Conservation (phyloP, 2,113 vertebrate species). For the Turnix velox region DNA sequence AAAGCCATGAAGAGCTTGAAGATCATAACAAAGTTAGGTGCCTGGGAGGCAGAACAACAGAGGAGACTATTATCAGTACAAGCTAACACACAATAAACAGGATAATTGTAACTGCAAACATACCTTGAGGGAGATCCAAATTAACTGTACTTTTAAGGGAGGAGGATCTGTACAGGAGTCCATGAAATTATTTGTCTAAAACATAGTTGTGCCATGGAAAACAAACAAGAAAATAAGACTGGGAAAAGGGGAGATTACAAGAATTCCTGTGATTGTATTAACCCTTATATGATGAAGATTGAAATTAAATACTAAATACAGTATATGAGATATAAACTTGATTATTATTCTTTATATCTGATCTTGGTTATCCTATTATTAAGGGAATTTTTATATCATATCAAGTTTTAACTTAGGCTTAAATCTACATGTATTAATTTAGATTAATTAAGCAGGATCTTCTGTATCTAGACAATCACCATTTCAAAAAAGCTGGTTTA, state of each 20-base stretch:
- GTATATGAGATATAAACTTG: neutral
- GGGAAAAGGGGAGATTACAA: neutral
- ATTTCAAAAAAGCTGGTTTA: neutral
- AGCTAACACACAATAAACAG: neutral
- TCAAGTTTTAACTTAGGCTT: neutral
- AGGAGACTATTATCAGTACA: neutral
- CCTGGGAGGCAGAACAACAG: neutral
- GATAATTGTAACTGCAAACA: neutral
- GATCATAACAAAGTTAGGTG: neutral
- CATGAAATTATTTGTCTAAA: conserved; percentile 23
- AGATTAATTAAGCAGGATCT: neutral
- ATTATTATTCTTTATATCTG: neutral
- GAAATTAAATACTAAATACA: neutral
- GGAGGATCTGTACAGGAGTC: neutral
- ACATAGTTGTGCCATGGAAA: neutral
- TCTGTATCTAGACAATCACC: neutral
- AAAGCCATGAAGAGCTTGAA: neutral
- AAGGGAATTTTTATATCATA: too few relatives aligned
- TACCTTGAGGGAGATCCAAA: neutral
- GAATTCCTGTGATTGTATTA: neutral
- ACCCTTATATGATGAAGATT: neutral
- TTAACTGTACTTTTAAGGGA: conserved; percentile 1
- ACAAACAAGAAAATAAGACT: neutral
- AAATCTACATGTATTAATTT: neutral
- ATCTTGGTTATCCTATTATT: neutral